A percentile compares a stretch with the other conserved stretches of the same genome.
phyloP scores from a whole-genome alignment of 2,888 invertebrate species.

The Papilio gigon region DNA sequence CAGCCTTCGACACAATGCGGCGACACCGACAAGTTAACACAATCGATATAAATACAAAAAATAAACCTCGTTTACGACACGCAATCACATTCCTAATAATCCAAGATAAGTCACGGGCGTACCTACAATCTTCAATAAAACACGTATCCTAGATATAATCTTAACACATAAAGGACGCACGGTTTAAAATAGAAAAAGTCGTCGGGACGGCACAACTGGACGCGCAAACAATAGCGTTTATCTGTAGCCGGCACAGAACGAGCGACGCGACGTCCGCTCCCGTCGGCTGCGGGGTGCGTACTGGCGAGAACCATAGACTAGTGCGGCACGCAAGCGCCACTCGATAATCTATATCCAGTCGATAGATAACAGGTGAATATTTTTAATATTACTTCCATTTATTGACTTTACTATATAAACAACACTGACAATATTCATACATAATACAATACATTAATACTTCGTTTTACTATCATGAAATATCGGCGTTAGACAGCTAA shows the following conservation, averaged over 20 bases:
- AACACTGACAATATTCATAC: neutral
- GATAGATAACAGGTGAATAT: slow-evolving; percentile 53
- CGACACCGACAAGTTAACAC: slow-evolving; percentile 43
- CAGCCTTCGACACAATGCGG: slow-evolving; percentile 42
- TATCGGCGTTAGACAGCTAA: neutral
- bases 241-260: slow-evolving; percentile 58
- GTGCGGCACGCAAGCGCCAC: slow-evolving; percentile 69
- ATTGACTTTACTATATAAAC: neutral
- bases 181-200: slow-evolving; percentile 56
- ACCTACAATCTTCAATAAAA: slow-evolving; percentile 10
- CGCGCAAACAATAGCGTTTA: slow-evolving; percentile 62
- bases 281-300: slow-evolving; percentile 65
- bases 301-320: slow-evolving; percentile 66
- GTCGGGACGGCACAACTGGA: slow-evolving; percentile 67
- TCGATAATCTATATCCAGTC: slow-evolving; percentile 60
- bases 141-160: neutral
- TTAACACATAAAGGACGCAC: slow-evolving; percentile 54
- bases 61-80: slow-evolving; percentile 56
- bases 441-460: neutral
- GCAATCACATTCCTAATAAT: slow-evolving; percentile 34
- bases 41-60: slow-evolving; percentile 59
- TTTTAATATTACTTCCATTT: slow-evolving; percentile 28
- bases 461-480: neutral
- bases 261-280: slow-evolving; percentile 56
- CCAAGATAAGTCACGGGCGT: slow-evolving; percentile 16